These are phyloP conservation scores for Battus philenor DNA, from an alignment of 1,140 invertebrate genomes.

Conservation along the genomic window DNA sequence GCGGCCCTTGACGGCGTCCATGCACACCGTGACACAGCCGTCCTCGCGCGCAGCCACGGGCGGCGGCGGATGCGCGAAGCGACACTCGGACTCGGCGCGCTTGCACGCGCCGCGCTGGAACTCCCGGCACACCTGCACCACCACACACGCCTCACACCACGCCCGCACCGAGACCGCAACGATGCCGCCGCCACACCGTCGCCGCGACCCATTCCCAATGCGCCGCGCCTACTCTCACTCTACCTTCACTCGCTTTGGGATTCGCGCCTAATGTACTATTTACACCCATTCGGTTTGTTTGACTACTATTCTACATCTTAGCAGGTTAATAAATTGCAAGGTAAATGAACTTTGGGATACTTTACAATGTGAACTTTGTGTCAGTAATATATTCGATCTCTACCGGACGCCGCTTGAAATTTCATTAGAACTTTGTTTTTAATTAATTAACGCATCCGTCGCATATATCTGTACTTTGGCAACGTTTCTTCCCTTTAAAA, in stretches of 20 bases:
- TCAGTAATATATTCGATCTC: conserved; percentile 31
- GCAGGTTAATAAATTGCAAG: too few relatives aligned
- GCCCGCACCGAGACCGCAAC: not conserved
- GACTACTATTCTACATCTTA: too few relatives aligned
- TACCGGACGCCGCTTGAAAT: conserved; percentile 64
- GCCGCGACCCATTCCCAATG: conserved; percentile 21
- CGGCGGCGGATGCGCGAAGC: conserved; percentile 97
- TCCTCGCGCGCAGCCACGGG: conserved; percentile 94
- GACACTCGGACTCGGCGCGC: conserved; percentile 96
- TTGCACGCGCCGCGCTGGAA: conserved; percentile 98
- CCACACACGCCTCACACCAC: conserved; percentile 51
- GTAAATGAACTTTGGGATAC: too few relatives aligned
- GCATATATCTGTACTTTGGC: conserved; percentile 39
- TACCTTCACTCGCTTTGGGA: not conserved
- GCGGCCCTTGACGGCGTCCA: conserved; percentile 98
- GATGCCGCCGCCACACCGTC: conserved; percentile 35
- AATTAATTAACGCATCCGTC: conserved; percentile 63
- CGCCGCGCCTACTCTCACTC: conserved; percentile 6
- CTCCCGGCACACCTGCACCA: conserved; percentile 96
- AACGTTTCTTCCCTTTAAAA: conserved; percentile 21
- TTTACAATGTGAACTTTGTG: too few relatives aligned
- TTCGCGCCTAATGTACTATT: conserved; percentile 12
- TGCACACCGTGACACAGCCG: conserved; percentile 98
- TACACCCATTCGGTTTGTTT: too few relatives aligned
- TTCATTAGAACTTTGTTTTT: not conserved